These are phyloP conservation scores for Drosophila mimica DNA, from an alignment of 2,888 invertebrate genomes.

Conservation along the genomic window DNA sequence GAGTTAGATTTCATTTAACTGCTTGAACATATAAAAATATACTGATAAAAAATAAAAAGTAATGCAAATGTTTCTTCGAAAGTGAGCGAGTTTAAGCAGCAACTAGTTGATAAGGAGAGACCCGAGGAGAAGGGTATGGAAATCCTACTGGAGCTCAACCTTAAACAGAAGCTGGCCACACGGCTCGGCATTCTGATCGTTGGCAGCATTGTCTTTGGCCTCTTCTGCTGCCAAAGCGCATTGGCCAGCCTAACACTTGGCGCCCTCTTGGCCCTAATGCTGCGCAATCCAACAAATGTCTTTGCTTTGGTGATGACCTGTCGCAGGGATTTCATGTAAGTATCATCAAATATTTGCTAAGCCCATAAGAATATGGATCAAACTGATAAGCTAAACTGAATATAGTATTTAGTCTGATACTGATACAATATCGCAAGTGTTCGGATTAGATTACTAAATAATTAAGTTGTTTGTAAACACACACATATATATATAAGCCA, in stretches of 20 bases:
- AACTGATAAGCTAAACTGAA: background rate
- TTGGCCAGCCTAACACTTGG: slow-evolving; percentile 72
- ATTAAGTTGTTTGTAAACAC: background rate
- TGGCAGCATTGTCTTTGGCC: slow-evolving; percentile 67
- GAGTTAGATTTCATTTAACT: slow-evolving; percentile 31
- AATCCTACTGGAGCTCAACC: slow-evolving; percentile 78
- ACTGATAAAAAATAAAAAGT: slow-evolving; percentile 7
- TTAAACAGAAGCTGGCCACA: slow-evolving; percentile 80
- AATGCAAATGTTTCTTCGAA: slow-evolving; percentile 35
- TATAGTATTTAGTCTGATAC: background rate
- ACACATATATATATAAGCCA: background rate
- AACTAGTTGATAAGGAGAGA: slow-evolving; percentile 32
- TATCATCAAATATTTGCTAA: slow-evolving; percentile 2
- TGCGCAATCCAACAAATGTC: slow-evolving; percentile 75
- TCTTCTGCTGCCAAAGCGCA: slow-evolving; percentile 65
- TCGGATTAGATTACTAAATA: background rate
- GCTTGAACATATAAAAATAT: slow-evolving; percentile 7
- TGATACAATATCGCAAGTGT: background rate
- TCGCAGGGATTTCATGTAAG: slow-evolving; percentile 81
- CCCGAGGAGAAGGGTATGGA: slow-evolving; percentile 67
- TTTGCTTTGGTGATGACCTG: slow-evolving; percentile 77
- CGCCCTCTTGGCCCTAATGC: slow-evolving; percentile 74
- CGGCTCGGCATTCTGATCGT: slow-evolving; percentile 68
- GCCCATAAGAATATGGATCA: background rate
- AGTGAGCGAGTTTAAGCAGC: slow-evolving; percentile 50